These are phyloP conservation scores for Philypnodon macrostomus DNA, from an alignment of 2,797 vertebrate genomes.

Conservation along the genomic window DNA sequence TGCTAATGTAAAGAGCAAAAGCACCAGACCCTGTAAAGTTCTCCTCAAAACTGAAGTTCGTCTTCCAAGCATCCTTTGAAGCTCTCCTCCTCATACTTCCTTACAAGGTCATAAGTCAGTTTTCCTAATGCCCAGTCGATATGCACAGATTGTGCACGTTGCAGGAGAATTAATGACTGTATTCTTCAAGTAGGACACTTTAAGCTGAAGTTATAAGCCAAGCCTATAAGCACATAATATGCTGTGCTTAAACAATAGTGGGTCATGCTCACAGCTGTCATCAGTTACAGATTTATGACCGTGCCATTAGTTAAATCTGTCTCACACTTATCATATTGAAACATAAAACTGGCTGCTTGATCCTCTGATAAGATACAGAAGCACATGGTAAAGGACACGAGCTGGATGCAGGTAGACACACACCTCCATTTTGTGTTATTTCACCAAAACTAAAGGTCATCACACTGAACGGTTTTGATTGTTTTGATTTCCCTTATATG, in stretches of 20 bases:
- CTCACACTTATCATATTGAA: conserved; percentile 17
- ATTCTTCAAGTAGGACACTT: conserved; percentile 42
- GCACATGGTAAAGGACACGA: not conserved
- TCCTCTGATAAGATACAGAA: conserved; percentile 35
- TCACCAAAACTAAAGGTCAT: not conserved
- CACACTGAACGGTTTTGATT: not conserved
- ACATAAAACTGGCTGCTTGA: conserved; percentile 8
- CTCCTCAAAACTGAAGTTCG: not conserved
- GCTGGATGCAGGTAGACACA: not conserved
- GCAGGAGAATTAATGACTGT: conserved; percentile 10
- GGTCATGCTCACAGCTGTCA: conserved; percentile 43
- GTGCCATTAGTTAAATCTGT: conserved; percentile 43
- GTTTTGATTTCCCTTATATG: not conserved
- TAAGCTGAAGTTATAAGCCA: conserved; percentile 11
- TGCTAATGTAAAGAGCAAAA: not conserved
- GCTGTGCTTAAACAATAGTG: conserved; percentile 49
- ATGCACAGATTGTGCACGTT: conserved; percentile 50
- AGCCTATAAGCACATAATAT: conserved; percentile 54
- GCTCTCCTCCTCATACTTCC: not conserved
- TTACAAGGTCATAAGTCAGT: conserved; percentile 20
- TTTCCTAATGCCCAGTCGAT: conserved; percentile 72
- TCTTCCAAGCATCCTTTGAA: not conserved
- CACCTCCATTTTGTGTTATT: not conserved
- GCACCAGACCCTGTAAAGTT: not conserved
- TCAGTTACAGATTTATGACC: conserved; percentile 42